phyloP scores from a whole-genome alignment of 2,113 vertebrate genomes.

The Accipiter virgatus region DNA sequence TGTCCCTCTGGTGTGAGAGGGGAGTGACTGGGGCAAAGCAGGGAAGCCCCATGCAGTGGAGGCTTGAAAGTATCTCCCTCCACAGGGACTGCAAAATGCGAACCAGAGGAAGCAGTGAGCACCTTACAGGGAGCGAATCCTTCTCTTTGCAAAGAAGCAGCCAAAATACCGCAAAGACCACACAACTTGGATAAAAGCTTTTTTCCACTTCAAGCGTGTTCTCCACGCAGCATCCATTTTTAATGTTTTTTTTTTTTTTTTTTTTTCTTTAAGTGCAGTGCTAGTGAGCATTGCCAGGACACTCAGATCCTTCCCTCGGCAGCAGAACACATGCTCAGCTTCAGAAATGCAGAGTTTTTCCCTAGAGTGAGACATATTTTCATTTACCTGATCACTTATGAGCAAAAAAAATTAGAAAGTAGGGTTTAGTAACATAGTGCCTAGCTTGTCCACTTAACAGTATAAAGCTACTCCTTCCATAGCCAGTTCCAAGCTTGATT shows the following conservation, averaged over 20 bases:
- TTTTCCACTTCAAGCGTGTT: neutral
- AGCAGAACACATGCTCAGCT: neutral
- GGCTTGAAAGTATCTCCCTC: neutral
- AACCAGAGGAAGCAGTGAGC: neutral
- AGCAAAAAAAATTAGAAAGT: neutral
- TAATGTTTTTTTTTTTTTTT: neutral
- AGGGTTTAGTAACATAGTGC: neutral
- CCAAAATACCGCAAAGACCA: neutral
- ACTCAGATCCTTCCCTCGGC: neutral
- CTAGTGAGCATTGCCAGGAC: neutral
- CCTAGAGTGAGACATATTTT: neutral
- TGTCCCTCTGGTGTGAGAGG: neutral
- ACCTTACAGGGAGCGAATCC: fast-evolving
- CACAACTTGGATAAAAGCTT: neutral
- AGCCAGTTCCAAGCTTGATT: neutral
- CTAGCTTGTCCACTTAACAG: neutral
- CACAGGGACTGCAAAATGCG: neutral
- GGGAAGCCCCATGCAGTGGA: neutral
- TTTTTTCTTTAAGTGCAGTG: neutral
- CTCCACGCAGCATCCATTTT: neutral
- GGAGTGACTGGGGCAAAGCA: neutral
- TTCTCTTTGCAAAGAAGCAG: neutral
- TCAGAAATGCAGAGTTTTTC: slow-evolving; percentile 5
- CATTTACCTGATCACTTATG: neutral
- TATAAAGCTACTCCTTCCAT: neutral